These are phyloP conservation scores for Lasioglossum malachurum DNA, from an alignment of 2,888 invertebrate species.

Conservation along the genomic window DNA sequence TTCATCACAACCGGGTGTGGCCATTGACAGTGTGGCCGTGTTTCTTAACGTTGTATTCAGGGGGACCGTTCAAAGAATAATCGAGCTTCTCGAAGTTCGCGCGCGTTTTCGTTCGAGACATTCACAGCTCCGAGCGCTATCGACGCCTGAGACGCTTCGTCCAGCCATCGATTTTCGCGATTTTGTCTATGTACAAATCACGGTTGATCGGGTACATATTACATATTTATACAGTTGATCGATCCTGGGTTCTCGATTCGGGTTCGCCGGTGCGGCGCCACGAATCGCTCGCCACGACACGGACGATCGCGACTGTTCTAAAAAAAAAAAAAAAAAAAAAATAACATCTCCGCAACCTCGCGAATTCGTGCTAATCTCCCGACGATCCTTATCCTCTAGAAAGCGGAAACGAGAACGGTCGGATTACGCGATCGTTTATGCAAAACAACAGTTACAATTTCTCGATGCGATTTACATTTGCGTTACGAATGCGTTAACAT, in stretches of 20 bases:
- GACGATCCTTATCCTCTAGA: not conserved
- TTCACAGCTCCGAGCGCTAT: conserved; percentile 4
- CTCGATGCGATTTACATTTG: not conserved
- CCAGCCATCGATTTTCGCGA: conserved; percentile 43
- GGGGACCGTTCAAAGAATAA: not conserved
- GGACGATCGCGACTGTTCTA: not conserved
- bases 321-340: not conserved
- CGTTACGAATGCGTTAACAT: no score
- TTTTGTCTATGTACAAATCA: conserved; percentile 55
- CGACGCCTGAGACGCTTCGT: conserved; percentile 6
- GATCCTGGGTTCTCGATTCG: not conserved
- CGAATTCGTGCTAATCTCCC: not conserved
- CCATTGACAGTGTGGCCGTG: not conserved
- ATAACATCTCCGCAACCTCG: not conserved
- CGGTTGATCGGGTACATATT: conserved; percentile 36
- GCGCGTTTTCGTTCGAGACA: not conserved
- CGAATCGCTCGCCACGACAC: not conserved
- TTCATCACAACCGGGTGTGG: not conserved
- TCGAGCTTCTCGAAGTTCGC: not conserved
- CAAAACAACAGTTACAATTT: not conserved
- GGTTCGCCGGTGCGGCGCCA: not conserved
- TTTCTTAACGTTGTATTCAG: not conserved
- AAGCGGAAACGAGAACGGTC: not conserved
- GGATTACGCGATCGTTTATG: not conserved
- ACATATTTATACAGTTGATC: conserved; percentile 52